phyloP scores from a whole-genome alignment of 1,140 invertebrate genomes.

The Trichoplusia ni region DNA sequence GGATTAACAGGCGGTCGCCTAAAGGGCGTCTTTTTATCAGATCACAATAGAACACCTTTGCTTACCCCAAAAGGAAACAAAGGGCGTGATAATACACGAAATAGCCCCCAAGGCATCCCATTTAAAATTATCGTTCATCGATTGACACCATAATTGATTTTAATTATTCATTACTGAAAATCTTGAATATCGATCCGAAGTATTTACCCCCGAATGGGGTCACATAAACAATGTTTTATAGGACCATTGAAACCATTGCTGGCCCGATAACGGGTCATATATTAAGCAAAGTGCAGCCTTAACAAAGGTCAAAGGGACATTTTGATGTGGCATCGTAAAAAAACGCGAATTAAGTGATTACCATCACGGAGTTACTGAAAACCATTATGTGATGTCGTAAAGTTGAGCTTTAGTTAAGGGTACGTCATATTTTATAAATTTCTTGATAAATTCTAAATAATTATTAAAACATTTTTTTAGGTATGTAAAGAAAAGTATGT shows the following conservation, averaged over 20 bases:
- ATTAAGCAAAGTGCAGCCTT: conserved; percentile 3
- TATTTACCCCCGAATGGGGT: no score
- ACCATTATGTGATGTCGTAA: conserved; percentile 28
- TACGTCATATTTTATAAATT: no score
- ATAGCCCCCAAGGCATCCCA: no score
- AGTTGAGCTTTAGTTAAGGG: conserved; percentile 29
- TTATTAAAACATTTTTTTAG: neutral
- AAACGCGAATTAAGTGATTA: conserved; percentile 32
- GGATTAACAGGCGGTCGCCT: no score
- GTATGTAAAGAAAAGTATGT: neutral
- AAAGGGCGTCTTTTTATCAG: no score
- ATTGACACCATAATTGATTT: no score
- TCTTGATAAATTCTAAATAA: neutral
- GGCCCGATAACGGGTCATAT: neutral
- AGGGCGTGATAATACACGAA: no score
- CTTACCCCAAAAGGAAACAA: no score
- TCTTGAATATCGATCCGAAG: no score
- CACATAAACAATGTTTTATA: neutral
- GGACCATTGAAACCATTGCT: neutral
- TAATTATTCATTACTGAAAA: no score
- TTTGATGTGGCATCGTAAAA: conserved; percentile 29
- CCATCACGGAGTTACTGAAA: conserved; percentile 23
- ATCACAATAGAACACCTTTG: no score
- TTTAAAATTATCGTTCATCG: no score
- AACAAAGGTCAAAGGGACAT: conserved; percentile 12